Base-by-base conservation (phyloP, 2,113 vertebrate species). In the Microcebus griseorufus region DNA sequence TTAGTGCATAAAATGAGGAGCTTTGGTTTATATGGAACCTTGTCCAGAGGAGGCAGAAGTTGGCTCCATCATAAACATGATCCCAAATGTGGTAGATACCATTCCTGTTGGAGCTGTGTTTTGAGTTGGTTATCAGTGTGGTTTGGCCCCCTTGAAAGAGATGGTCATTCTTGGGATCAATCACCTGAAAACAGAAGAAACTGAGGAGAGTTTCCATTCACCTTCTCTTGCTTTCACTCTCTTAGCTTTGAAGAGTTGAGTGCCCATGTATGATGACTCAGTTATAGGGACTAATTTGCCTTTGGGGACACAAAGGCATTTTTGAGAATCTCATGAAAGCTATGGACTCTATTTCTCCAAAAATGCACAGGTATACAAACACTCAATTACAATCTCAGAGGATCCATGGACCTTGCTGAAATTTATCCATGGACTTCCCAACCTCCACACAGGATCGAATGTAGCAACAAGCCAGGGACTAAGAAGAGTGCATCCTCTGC, bases 241-340 rank as follows among this genome's bases (percentile, higher is more conserved):
- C 58, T 92, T 94, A 12, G 7, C 32, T 84, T 91, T 81, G 29
- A 78, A 64, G 48, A 90, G 25, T 4, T 83, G 65, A 88, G 51
- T 39, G 13, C 62, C 42, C 62, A 90, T 10, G 13, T 62, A 10
- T 10, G 20, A 17, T 23, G 58, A 79, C 45, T 94, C 58, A 92
- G 37, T 82, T 70, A 62, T 0, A 78, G 62, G 20, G 6, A 10
- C 22, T 64, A 53, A 90, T 18, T 32, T 23, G 22, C n/a, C 65
- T 17, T 87, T 48, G 51, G 27, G 37, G 25, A 83, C 45, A 39
- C 34, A 86, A 89, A 85, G 4, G 7, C 3, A 92, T 32, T 20
- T 65, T 86, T 95, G n/a, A 82, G 27, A 92, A 92, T 62, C 27
- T 69, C 80, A 55, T 92, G 53, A 96, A 83, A 87, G 7, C 25